Evolutionary conservation across 2,113 vertebrate species (phyloP).

Genomic region (Chaetops frenatus): DNA sequence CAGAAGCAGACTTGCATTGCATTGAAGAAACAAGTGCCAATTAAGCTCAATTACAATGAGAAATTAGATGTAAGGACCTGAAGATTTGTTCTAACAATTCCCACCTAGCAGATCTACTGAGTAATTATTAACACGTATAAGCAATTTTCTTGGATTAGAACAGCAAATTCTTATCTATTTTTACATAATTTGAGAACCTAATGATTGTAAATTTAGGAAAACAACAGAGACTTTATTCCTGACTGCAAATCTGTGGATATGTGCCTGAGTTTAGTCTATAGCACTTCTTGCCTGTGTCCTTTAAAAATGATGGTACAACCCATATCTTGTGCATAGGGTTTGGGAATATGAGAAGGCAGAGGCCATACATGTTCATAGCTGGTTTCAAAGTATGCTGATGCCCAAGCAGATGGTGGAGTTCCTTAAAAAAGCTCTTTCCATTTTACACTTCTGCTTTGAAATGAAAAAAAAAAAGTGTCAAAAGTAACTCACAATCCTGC

Average conservation of each 20-base stretch:
- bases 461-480: background rate
- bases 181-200: background rate
- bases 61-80: background rate
- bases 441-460: background rate
- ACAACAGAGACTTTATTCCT: background rate
- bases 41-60: background rate
- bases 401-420: background rate
- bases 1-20: background rate
- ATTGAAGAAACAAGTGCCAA: background rate
- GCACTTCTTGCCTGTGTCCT: background rate
- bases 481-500: constrained; percentile 89
- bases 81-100: background rate
- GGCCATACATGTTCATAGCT: background rate
- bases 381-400: background rate
- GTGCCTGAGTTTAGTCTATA: background rate
- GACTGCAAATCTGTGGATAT: background rate
- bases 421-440: background rate
- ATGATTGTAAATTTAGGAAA: background rate
- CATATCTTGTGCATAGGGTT: background rate
- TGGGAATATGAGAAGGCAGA: background rate
- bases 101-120: background rate
- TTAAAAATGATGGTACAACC: background rate
- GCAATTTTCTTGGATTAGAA: background rate
- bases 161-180: background rate
- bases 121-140: background rate